Conservation (phyloP, 2,797 vertebrate species). For the Falco rusticolus region DNA sequence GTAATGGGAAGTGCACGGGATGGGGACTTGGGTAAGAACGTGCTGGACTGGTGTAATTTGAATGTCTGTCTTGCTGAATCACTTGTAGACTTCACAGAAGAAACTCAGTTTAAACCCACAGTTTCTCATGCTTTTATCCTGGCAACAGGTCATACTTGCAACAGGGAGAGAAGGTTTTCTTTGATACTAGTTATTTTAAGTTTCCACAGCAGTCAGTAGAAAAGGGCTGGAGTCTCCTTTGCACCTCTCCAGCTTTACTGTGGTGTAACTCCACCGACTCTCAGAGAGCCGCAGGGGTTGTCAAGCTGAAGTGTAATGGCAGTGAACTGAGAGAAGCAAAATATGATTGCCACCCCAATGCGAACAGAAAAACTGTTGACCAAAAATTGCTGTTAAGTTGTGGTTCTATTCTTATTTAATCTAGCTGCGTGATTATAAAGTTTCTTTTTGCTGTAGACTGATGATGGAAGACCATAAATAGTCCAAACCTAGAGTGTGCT, state of each 20-base stretch:
- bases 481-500: not conserved
- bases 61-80: not conserved
- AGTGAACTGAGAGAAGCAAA: not conserved
- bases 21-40: not conserved
- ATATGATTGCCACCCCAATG: not conserved
- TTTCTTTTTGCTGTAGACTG: not conserved
- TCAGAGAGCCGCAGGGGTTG: not conserved
- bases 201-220: not conserved
- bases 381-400: slow-evolving; percentile 9
- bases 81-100: not conserved
- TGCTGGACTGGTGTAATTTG: not conserved
- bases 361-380: not conserved
- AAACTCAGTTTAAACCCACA: not conserved
- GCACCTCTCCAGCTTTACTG: not conserved
- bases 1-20: not conserved
- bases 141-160: not conserved
- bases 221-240: not conserved
- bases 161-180: not conserved
- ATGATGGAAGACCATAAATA: slow-evolving; percentile 32
- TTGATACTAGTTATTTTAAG: not conserved
- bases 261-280: not conserved
- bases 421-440: slow-evolving; percentile 19
- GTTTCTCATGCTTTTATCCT: not conserved
- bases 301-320: not conserved
- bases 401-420: slow-evolving; percentile 39